Percentiles rank a stretch among this genome's conserved stretches.
Evolutionary conservation across 2,797 vertebrate species (phyloP).

Genomic region (Molossus molossus): DNA sequence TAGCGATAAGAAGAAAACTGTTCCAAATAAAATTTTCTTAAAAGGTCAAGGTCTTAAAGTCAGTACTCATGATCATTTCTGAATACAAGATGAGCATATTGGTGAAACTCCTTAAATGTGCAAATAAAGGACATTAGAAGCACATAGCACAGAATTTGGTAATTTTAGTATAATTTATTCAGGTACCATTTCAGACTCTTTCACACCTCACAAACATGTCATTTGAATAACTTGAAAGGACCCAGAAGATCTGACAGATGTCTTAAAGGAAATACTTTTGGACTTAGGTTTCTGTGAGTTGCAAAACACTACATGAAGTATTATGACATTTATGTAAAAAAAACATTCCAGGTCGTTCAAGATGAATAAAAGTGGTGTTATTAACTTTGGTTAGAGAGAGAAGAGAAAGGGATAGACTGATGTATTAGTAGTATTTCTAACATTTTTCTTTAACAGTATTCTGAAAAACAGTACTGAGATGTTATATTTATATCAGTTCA

Average conservation of each 20-base stretch:
- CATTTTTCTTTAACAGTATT: conserved; percentile 17
- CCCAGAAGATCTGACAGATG: conserved; percentile 10
- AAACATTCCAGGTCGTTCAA: neutral
- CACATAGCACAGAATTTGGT: neutral
- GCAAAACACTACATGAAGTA: neutral
- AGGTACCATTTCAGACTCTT: neutral
- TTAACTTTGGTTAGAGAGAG: neutral
- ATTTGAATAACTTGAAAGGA: conserved; percentile 28
- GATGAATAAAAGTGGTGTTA: neutral
- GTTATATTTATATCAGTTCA: neutral
- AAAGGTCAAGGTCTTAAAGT: conserved; percentile 85
- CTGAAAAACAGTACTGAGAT: neutral
- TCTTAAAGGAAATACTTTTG: conserved; percentile 58
- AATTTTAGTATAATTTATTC: conserved; percentile 51
- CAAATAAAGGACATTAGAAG: conserved; percentile 56
- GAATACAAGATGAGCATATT: conserved; percentile 56
- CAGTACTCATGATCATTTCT: conserved; percentile 73
- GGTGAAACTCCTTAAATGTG: conserved; percentile 48
- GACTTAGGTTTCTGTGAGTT: conserved; percentile 59
- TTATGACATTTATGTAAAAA: neutral
- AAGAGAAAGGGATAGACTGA: neutral
- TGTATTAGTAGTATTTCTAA: neutral
- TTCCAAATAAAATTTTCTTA: conserved; percentile 87
- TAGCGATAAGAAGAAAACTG: conserved; percentile 86
- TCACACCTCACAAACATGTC: conserved; percentile 13